A percentile compares a stretch with the other conserved stretches of the same genome.
Conservation (phyloP, 2,888 invertebrate genomes). For the Chouioia cunea region DNA sequence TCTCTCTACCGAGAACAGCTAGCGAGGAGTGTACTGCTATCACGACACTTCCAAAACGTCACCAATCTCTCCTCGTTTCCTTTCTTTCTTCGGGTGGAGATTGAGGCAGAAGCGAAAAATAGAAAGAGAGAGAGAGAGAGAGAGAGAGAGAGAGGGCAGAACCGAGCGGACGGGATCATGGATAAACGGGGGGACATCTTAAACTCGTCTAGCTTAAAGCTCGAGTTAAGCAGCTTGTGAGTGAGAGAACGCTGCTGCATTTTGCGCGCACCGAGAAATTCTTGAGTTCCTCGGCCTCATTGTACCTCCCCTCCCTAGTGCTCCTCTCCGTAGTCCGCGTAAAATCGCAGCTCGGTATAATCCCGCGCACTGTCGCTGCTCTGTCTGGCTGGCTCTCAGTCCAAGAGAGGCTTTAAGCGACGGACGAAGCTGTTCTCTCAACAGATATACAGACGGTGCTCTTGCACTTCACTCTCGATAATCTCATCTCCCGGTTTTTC, state of each 20-base stretch:
- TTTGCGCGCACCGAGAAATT: constrained; percentile 52
- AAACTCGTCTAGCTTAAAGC: constrained; percentile 53
- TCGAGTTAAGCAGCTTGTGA: constrained; percentile 56
- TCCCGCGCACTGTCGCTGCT: not conserved
- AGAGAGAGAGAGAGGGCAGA: constrained; percentile 17
- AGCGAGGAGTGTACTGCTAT: constrained; percentile 59
- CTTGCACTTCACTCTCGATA: constrained; percentile 12
- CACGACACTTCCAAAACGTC: constrained; percentile 66
- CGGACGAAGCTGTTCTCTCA: constrained; percentile 29
- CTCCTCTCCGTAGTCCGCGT: constrained; percentile 40
- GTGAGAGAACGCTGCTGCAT: constrained; percentile 49
- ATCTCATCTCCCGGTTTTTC: constrained; percentile 29
- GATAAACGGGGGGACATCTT: constrained; percentile 27
- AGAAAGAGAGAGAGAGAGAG: not conserved
- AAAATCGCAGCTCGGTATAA: constrained; percentile 30
- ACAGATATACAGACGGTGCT: constrained; percentile 15
- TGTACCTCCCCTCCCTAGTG: constrained; percentile 45
- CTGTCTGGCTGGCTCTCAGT: too few relatives aligned
- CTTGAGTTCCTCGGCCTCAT: constrained; percentile 48
- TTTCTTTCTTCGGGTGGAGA: constrained; percentile 18
- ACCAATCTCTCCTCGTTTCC: constrained; percentile 43
- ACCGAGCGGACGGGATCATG: not conserved
- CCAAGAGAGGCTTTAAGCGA: constrained; percentile 48
- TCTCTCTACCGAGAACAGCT: too few relatives aligned
- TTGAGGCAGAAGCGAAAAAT: not conserved